Conservation (phyloP, 1,140 invertebrate species). For the Frieseomelitta varia region DNA sequence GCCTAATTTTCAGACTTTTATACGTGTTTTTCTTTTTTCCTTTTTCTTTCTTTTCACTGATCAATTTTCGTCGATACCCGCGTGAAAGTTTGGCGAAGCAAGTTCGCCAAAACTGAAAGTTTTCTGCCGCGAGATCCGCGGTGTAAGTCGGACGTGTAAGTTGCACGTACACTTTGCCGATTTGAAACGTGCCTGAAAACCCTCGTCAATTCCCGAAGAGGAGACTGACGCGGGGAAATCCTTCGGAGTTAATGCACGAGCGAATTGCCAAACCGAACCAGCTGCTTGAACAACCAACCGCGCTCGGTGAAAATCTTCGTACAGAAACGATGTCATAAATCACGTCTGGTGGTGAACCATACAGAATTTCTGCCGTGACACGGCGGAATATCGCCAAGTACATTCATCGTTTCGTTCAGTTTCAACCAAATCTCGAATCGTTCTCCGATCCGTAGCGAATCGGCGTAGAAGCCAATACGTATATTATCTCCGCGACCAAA, state of each 20-base stretch:
- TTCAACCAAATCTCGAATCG: not conserved
- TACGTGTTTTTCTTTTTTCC: not conserved
- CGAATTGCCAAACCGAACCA: not conserved
- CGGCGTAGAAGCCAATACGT: no score
- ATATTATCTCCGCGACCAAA: no score
- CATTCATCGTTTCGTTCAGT: not conserved
- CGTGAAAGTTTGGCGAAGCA: not conserved
- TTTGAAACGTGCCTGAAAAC: not conserved
- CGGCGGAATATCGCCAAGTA: not conserved
- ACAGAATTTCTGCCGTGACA: not conserved
- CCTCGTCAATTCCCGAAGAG: not conserved
- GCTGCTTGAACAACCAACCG: not conserved
- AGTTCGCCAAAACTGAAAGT: not conserved
- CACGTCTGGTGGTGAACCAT: not conserved
- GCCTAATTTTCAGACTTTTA: not conserved
- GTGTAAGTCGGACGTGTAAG: not conserved
- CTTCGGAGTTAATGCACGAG: not conserved
- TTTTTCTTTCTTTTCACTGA: no score
- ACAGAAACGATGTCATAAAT: not conserved
- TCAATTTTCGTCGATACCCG: not conserved
- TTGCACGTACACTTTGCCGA: not conserved
- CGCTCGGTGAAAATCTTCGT: not conserved
- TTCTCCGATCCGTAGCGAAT: not conserved
- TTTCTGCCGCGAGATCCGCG: no score
- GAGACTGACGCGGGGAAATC: not conserved